phyloP scores from a whole-genome alignment of 2,888 invertebrate species.

The Drosophila pegasa region DNA sequence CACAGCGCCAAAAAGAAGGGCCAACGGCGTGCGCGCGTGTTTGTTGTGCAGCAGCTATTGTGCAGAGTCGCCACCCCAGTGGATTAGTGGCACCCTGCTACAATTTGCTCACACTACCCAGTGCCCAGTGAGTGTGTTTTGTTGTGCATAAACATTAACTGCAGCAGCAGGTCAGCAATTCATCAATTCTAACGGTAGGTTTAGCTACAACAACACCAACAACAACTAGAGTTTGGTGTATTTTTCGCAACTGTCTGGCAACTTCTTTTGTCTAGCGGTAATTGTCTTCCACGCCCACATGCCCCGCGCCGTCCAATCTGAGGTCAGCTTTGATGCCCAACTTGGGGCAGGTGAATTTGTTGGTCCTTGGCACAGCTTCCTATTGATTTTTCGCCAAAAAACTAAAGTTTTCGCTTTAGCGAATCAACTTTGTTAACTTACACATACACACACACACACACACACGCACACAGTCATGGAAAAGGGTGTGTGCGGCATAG shows the following conservation, averaged over 20 bases:
- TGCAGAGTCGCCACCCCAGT: slow-evolving; percentile 81
- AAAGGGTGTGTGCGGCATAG: slow-evolving; percentile 56
- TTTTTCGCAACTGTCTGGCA: slow-evolving; percentile 60
- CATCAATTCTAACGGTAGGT: slow-evolving; percentile 51
- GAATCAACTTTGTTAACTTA: slow-evolving; percentile 58
- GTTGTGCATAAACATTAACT: slow-evolving; percentile 36
- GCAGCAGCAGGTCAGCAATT: slow-evolving; percentile 10
- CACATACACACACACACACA: slow-evolving; percentile 28
- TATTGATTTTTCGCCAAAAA: slow-evolving; percentile 68
- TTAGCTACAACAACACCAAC: too few species aligned
- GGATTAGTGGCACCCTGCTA: slow-evolving; percentile 83
- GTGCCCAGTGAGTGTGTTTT: slow-evolving; percentile 34
- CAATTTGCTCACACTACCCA: slow-evolving; percentile 56
- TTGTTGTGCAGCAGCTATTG: slow-evolving; percentile 51
- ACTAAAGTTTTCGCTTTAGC: slow-evolving; percentile 50
- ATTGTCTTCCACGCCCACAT: slow-evolving; percentile 32
- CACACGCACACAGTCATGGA: slow-evolving; percentile 11
- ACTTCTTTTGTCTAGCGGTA: slow-evolving; percentile 45
- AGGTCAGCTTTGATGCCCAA: neutral
- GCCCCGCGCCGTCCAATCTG: slow-evolving; percentile 7
- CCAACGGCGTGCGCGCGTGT: slow-evolving; percentile 26
- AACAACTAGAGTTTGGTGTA: neutral
- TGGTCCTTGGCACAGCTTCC: slow-evolving; percentile 47
- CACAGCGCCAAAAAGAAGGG: slow-evolving; percentile 52
- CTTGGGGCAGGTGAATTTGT: slow-evolving; percentile 1